Evolutionary conservation across 2,888 invertebrate species (phyloP), one percentile per base, ranked within the genome.

Genomic region (Choristoneura rosaceana): DNA sequence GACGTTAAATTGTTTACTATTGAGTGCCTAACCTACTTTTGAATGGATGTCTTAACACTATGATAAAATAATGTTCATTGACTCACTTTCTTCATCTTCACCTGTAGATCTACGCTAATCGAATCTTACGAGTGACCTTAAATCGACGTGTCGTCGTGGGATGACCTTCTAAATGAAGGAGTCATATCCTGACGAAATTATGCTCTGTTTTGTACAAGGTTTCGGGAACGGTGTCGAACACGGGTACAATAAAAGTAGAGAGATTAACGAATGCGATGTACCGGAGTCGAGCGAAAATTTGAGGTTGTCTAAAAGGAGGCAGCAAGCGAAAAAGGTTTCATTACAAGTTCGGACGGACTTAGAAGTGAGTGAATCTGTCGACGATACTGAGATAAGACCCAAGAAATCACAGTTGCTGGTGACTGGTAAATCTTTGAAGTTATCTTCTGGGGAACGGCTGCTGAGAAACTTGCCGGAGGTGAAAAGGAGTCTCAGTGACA

Each of bases 121-220:
- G 59, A 62, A 58, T 74, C 38, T 38, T 68, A 60, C 75, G 59
- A 65, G 80, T 83, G 81, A 80, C 82, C 80, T 80, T 80, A 78
- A 78, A 73, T 80, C 76, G 71, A 76, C 71, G 75, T 77, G 79
- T 74, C 74, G 79, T 80, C 79, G 76, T 78, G 74, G 73, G 74
- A 92, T 92, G 92, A 85, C 87, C 90, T 87, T 90, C 87, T 93
- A 93, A 88, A 93, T 93, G 93, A 93, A 92, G 90, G 92, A 92
- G 76, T 87, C 90, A 67, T 92, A 92, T 85, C 83, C 93, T 79
- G 91, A 93, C 81, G 92, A 93, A 87, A 95, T 95, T 90, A 96
- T 96, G 96, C 94, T 96, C 89, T 96, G 96, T 92, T 96, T 96
- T 82, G 96, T 96, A 81, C 96, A 96, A 91, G 95, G 96, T 76